Conservation (phyloP, 2,797 vertebrate species). For the Lacerta bilineata region DNA sequence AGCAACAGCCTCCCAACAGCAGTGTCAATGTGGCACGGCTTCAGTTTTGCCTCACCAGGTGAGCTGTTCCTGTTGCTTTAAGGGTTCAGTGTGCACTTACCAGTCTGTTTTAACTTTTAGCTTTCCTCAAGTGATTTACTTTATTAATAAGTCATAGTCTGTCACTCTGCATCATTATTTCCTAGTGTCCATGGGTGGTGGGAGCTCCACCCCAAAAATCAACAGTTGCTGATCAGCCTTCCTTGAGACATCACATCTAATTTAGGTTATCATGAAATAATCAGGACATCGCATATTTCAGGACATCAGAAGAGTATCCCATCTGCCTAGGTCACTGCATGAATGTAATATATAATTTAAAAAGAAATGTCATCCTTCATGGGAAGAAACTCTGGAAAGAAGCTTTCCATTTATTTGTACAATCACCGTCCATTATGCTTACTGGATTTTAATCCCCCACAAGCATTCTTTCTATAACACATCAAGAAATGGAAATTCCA, state of each 20-base stretch:
- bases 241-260: conserved; percentile 16
- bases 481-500: conserved; percentile 7
- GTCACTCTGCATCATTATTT: too few species aligned
- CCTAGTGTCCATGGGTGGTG: too few species aligned
- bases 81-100: too few species aligned
- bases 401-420: conserved; percentile 30
- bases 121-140: too few species aligned
- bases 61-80: too few species aligned
- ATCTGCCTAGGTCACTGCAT: conserved; percentile 2
- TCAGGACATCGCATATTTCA: conserved; percentile 13
- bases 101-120: too few species aligned
- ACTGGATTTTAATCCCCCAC: conserved; percentile 24
- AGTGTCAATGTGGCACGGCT: too few species aligned
- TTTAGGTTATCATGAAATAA: conserved; percentile 35
- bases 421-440: conserved; percentile 24
- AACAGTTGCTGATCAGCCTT: conserved; percentile 6
- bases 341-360: conserved; percentile 26
- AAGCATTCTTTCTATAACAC: neutral
- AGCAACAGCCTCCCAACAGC: too few species aligned
- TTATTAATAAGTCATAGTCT: too few species aligned
- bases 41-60: too few species aligned
- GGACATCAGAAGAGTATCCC: neutral
- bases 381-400: neutral
- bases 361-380: conserved; percentile 15
- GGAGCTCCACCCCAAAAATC: neutral